Conservation (phyloP, 2,888 invertebrate species). For the Hipparchia sbordonii region DNA sequence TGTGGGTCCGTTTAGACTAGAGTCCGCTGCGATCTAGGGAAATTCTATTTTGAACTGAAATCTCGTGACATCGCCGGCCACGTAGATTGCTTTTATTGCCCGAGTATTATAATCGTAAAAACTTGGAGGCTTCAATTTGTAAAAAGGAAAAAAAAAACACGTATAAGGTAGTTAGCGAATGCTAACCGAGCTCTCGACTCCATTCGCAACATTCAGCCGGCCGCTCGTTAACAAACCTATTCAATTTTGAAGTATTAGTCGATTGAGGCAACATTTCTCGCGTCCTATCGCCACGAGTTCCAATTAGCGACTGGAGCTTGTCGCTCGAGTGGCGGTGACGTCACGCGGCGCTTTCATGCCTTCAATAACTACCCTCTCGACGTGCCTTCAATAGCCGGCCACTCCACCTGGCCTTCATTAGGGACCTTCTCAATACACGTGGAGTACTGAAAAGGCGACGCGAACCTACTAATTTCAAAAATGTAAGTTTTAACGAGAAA, state of each 20-base stretch:
- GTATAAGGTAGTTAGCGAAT: constrained; percentile 56
- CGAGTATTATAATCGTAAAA: constrained; percentile 37
- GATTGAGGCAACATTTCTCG: constrained; percentile 78
- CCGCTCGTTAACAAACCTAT: constrained; percentile 80
- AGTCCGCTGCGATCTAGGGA: constrained; percentile 54
- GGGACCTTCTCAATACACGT: constrained; percentile 70
- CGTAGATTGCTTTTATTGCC: constrained; percentile 42
- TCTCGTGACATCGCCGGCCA: constrained; percentile 46
- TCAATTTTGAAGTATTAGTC: constrained; percentile 80
- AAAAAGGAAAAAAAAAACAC: constrained; percentile 50
- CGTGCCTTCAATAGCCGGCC: constrained; percentile 77
- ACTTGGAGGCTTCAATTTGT: constrained; percentile 43
- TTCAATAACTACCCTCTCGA: constrained; percentile 81
- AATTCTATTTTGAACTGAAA: constrained; percentile 55
- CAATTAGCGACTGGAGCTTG: constrained; percentile 81
- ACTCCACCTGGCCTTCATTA: constrained; percentile 81
- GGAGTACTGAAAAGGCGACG: constrained; percentile 65
- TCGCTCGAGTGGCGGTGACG: constrained; percentile 78
- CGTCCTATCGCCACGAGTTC: constrained; percentile 78
- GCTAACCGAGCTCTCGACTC: constrained; percentile 61
- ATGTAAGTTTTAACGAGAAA: constrained; percentile 73
- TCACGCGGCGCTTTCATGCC: constrained; percentile 78
- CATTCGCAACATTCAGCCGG: constrained; percentile 72
- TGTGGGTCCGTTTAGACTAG: constrained; percentile 66
- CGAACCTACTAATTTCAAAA: constrained; percentile 69